Evolutionary conservation across 53 echinoderm and acorn worm genomes (phyloP), one percentile per base, ranked within the genome.

Genomic region (Arbacia lixula): DNA sequence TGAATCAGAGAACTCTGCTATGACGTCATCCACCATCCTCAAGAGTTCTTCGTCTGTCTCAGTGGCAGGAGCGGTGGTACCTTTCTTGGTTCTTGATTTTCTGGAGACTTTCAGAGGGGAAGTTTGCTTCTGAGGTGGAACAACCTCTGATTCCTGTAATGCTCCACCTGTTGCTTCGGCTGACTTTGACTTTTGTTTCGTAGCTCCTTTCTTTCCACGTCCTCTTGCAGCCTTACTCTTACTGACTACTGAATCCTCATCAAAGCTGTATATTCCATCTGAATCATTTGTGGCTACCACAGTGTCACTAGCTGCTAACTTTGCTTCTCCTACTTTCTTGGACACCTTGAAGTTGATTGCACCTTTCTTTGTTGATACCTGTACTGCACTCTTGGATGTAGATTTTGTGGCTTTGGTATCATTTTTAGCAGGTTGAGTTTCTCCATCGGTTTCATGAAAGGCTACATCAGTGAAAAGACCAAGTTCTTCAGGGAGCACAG

Each of bases 391-490:
- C 67, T 87, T 80, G 10, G 54, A 25, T 27, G 54, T 90, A 32
- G 53, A 53, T 73, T 83, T 87, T 6, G 76, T 80, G 6, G 56
- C 49, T 40, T 41, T 83, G 35, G 60, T 85, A 42, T 84, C 71
- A 22, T 31, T 73, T 63, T 90, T 83, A 86, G 83, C 90, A 39
- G 76, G 39, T 17, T 41, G 69, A 3, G 41, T 11, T 20, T n/a
- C 31, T 9, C 76, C 72, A 26, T 72, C 85, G 5, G 49, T 64
- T 36, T 88, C 88, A 35, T 91, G 84, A 53, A 78, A 31, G 51
- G 60, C 80, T 12, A 93, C 84, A 56, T 96, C 96, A 56, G 82
- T 81, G 63, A 96, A 94, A 38, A 96, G 86, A 17, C 96, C 96
- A 10, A 89, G 78, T 6, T 91, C 94, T 21, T 84, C 61, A 1